phyloP scores from a whole-genome alignment of 2,888 invertebrate genomes.

The Napeogenes sylphis region DNA sequence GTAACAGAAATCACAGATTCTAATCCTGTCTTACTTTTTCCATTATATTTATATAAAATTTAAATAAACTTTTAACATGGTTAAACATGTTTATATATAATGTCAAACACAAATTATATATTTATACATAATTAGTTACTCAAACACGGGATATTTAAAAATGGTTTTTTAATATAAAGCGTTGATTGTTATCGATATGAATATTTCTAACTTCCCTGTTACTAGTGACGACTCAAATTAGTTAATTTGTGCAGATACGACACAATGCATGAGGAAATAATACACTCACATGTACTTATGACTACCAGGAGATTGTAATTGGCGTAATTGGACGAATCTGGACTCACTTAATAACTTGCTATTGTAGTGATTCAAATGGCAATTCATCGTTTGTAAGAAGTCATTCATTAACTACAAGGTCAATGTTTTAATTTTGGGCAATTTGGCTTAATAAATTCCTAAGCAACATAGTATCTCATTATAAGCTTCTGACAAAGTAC shows the following conservation, averaged over 20 bases:
- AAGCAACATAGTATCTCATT: too few species aligned
- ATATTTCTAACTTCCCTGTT: conserved; percentile 26
- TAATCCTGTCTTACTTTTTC: too few species aligned
- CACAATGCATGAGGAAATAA: conserved; percentile 76
- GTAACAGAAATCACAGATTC: too few species aligned
- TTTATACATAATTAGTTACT: too few species aligned
- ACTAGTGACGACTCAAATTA: conserved; percentile 59
- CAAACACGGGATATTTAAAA: too few species aligned
- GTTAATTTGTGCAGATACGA: conserved; percentile 75
- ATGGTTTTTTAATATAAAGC: too few species aligned
- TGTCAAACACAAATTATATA: too few species aligned
- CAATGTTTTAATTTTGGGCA: conserved; percentile 13
- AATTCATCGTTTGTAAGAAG: conserved; percentile 72
- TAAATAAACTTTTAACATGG: too few species aligned
- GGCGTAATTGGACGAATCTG: conserved; percentile 77
- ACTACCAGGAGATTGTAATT: conserved; percentile 73
- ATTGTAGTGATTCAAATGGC: conserved; percentile 74
- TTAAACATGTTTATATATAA: too few species aligned
- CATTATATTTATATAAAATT: too few species aligned
- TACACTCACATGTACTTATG: conserved; percentile 57
- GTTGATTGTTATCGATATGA: conserved; percentile 41
- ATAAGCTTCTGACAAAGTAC: too few species aligned
- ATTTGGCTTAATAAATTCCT: too few species aligned
- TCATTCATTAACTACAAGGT: conserved; percentile 55
- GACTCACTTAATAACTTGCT: conserved; percentile 72